phyloP scores from a whole-genome alignment of 2,113 vertebrate species.

The Potamarius usumacintae region DNA sequence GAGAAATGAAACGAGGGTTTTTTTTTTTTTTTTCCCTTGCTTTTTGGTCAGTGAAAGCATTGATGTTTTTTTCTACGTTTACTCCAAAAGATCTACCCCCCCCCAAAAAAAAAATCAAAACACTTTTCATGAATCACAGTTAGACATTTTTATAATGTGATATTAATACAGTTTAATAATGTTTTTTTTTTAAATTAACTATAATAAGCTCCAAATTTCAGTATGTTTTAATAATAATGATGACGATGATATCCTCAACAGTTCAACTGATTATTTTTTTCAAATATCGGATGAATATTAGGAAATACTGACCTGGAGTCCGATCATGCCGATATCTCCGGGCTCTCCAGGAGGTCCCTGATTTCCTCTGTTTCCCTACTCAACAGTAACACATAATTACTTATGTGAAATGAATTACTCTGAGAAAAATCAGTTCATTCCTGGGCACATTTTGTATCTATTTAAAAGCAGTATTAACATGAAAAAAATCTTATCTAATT shows the following conservation, averaged over 20 bases:
- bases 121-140: too few species aligned
- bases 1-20: background rate
- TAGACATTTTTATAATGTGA: too few species aligned
- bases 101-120: too few species aligned
- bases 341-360: slow-evolving; percentile 68
- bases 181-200: too few species aligned
- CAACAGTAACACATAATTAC: background rate
- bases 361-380: slow-evolving; percentile 76
- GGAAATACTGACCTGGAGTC: slow-evolving; percentile 71
- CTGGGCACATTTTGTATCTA: background rate
- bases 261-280: background rate
- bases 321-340: slow-evolving; percentile 76
- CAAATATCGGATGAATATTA: background rate
- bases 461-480: background rate
- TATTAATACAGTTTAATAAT: too few species aligned
- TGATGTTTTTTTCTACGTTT: too few species aligned
- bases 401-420: background rate
- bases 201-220: too few species aligned
- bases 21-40: too few species aligned
- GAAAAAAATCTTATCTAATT: background rate
- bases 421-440: background rate
- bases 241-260: background rate
- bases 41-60: too few species aligned
- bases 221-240: too few species aligned
- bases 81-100: too few species aligned